Evolutionary conservation across 2,888 invertebrate genomes (phyloP).

Genomic region (Phragmatobia fuliginosa): DNA sequence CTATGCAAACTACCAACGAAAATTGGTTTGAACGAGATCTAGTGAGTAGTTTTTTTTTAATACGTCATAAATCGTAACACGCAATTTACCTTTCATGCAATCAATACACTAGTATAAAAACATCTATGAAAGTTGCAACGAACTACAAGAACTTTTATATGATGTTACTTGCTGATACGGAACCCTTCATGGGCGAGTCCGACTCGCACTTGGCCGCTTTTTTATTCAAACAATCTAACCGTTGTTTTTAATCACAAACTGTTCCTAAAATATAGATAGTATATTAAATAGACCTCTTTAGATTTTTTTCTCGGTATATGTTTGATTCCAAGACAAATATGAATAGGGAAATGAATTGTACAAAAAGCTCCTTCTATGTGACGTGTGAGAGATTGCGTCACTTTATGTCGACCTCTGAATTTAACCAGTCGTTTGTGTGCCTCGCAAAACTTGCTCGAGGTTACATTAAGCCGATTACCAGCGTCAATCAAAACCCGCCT

Average conservation of each 20-base stretch:
- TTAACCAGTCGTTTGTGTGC: constrained; percentile 83
- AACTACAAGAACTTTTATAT: too few relatives aligned
- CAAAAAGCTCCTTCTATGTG: constrained; percentile 81
- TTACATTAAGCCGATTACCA: constrained; percentile 85
- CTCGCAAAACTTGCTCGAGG: constrained; percentile 83
- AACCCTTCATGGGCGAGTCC: too few relatives aligned
- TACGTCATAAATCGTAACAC: too few relatives aligned
- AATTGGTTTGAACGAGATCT: too few relatives aligned
- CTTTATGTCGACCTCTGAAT: constrained; percentile 84
- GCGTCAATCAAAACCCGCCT: constrained; percentile 85
- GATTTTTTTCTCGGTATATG: constrained; percentile 52
- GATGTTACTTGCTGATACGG: too few relatives aligned
- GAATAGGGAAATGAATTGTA: constrained; percentile 85
- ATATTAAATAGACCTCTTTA: constrained; percentile 34
- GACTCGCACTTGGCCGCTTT: too few relatives aligned
- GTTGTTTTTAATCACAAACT: constrained; percentile 21
- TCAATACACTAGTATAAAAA: too few relatives aligned
- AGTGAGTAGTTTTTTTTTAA: too few relatives aligned
- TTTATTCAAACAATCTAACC: too few relatives aligned
- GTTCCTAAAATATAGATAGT: constrained; percentile 12
- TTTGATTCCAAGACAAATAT: constrained; percentile 83
- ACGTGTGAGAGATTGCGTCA: constrained; percentile 85
- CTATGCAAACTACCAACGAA: too few relatives aligned
- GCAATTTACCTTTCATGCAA: too few relatives aligned
- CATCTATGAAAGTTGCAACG: too few relatives aligned